These are phyloP conservation scores for Nomada ferruginata DNA, from an alignment of 2,888 invertebrate species.

Conservation along the genomic window DNA sequence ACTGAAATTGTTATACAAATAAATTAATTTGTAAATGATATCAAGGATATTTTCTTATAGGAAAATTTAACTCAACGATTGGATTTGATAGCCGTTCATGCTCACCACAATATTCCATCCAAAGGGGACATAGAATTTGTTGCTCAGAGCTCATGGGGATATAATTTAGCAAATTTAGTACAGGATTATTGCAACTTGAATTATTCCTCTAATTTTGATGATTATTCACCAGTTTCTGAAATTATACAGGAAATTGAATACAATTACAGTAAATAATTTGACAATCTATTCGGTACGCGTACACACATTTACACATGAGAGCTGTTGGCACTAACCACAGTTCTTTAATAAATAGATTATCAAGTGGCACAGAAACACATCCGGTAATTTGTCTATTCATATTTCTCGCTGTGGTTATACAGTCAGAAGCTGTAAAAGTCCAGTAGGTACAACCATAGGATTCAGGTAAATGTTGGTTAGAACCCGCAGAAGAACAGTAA, in stretches of 20 bases:
- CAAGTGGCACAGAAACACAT: too few species aligned
- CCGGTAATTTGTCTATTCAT: too few species aligned
- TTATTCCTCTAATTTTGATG: constrained; percentile 33
- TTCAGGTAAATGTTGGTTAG: too few species aligned
- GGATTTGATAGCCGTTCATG: constrained; percentile 17
- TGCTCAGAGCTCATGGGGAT: constrained; percentile 35
- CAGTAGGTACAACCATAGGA: too few species aligned
- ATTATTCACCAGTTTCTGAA: constrained; percentile 31
- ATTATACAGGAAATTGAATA: constrained; percentile 30
- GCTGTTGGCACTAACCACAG: too few species aligned
- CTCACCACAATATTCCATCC: constrained; percentile 28
- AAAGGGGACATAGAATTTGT: constrained; percentile 29
- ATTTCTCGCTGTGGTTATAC: too few species aligned
- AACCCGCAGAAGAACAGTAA: too few species aligned
- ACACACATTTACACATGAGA: too few species aligned
- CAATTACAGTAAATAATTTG: neutral
- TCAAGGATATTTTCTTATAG: neutral
- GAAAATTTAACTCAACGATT: constrained; percentile 34
- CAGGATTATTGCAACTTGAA: constrained; percentile 31
- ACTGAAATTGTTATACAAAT: neutral
- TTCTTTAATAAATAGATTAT: too few species aligned
- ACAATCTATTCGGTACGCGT: neutral
- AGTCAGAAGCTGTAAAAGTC: too few species aligned
- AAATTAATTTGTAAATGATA: neutral
- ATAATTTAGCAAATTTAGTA: constrained; percentile 22